These are phyloP conservation scores for Struthidea cinerea DNA, from an alignment of 2,113 vertebrate species.

Conservation along the genomic window DNA sequence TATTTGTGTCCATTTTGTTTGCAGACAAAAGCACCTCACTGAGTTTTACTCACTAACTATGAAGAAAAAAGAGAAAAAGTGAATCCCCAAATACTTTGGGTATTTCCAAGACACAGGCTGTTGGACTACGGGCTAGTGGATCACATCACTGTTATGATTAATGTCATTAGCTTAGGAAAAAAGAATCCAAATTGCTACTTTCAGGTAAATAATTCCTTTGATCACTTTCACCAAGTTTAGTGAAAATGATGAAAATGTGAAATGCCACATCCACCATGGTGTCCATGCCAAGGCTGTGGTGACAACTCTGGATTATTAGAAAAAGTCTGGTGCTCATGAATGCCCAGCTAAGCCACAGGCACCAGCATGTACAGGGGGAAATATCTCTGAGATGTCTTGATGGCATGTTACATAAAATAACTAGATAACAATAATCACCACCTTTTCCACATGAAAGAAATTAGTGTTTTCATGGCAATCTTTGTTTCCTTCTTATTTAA, in stretches of 20 bases:
- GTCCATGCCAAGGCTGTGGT: background rate
- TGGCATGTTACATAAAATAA: background rate
- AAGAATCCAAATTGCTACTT: background rate
- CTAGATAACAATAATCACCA: background rate
- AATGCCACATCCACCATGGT: background rate
- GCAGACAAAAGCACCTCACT: background rate
- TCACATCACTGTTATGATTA: background rate
- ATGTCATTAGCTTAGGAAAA: background rate
- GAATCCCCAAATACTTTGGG: background rate
- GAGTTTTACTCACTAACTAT: background rate
- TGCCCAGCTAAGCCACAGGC: background rate
- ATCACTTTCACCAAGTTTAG: background rate
- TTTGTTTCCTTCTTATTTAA: background rate
- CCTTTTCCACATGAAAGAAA: background rate
- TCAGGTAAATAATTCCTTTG: background rate
- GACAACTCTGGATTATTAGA: background rate
- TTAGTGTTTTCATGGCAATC: background rate
- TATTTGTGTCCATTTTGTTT: background rate
- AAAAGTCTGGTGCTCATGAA: background rate
- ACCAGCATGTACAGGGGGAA: fast-evolving
- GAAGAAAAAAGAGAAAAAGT: background rate
- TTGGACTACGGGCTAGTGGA: background rate
- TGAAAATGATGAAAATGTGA: background rate
- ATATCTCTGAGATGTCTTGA: background rate
- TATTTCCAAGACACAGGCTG: background rate